Evolutionary conservation across 2,113 vertebrate genomes (phyloP), one percentile per base, ranked within the genome.

Genomic region (Seriola dumerili): DNA sequence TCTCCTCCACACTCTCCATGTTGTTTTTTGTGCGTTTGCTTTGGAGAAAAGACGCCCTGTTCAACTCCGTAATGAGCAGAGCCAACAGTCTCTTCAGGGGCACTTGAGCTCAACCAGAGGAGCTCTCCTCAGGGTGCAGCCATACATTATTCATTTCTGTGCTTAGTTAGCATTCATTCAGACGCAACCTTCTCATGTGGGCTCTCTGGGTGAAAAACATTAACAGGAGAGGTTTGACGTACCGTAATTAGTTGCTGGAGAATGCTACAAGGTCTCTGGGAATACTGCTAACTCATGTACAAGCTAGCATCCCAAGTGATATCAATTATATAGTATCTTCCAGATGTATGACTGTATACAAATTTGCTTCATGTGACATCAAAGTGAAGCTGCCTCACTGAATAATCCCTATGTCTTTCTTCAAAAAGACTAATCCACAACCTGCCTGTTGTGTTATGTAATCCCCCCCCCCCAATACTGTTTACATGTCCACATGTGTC

Each of bases 401-500:
- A 69, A 69, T 81, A 82, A 85, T 65, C 52, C 44, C 57, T 17
- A 12, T 8, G 13, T 50, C 16, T 25, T 78, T 72, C n/a, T 82
- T 86, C 52, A 66, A 75, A 64, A 72, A 70, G 52, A 76, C 66
- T 80, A 86, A 87, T 84, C 84, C 75, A 40, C 70, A 68, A 64
- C 52, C 66, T 72, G 79, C 67, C 57, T 61, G 67, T 85, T 83
- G 48, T 42, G 74, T 90, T 87, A 83, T 61, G 57, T 79, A 80
- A 88, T 76, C 65, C 61, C 61, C 61, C 61, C 61, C 63, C 9
- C 23, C 61, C 69, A 80, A 65, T 74, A 50, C 83, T 89, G 89
- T 92, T 88, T 86, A 85, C 84, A 92, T 90, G 87, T 92, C 85
- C 89, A 92, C 91, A 91, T 78, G 78, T 73, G 70, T 85, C 70